phyloP scores from a whole-genome alignment of 2,888 invertebrate genomes.

The Calliphora vomitoria region DNA sequence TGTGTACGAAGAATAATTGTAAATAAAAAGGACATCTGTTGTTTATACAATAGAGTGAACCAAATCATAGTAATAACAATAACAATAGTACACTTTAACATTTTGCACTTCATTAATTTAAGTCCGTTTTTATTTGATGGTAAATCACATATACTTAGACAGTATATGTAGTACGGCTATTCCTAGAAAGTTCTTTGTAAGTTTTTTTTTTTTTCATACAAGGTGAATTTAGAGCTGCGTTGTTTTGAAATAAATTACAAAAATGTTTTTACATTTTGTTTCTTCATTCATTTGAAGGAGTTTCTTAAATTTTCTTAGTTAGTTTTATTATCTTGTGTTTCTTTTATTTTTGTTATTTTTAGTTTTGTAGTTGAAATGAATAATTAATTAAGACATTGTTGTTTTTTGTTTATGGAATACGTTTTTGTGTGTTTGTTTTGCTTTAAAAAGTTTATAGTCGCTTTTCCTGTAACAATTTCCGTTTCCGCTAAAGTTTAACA shows the following conservation, averaged over 20 bases:
- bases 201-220: not conserved
- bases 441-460: conserved; percentile 39
- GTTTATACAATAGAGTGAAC: not conserved
- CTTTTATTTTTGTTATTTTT: not conserved
- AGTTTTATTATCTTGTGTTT: conserved; percentile 12
- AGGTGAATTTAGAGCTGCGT: not conserved
- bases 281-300: not conserved
- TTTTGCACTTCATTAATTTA: conserved; percentile 69
- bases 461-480: conserved; percentile 65
- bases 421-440: conserved; percentile 1
- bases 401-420: not conserved
- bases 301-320: not conserved
- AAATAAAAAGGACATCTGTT: not conserved
- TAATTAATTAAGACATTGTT: conserved; percentile 66
- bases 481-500: conserved; percentile 48
- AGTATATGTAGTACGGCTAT: no score
- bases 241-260: not conserved
- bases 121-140: not conserved
- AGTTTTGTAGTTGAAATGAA: conserved; percentile 11
- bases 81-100: conserved; percentile 32
- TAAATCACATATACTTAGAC: no score
- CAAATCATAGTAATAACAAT: not conserved
- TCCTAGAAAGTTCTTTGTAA: not conserved
- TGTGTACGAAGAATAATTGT: not conserved
- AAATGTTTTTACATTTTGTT: not conserved